Conservation (phyloP, 2,888 invertebrate genomes). For the Scaptomyza cyrtandrae region DNA sequence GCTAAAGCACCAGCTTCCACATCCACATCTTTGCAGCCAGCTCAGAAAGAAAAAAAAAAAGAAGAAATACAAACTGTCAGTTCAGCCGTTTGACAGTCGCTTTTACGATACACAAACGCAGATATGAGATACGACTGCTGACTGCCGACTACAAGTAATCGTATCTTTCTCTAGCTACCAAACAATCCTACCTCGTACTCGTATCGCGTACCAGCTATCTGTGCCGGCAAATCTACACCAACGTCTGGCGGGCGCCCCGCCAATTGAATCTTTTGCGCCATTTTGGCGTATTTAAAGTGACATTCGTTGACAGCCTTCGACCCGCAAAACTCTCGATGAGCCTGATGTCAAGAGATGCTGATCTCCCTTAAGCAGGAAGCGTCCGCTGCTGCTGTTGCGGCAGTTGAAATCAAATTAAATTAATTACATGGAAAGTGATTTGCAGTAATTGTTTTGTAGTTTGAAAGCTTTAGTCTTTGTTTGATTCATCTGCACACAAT, state of each 20-base stretch:
- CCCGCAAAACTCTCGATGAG: slow-evolving; percentile 37
- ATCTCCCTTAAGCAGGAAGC: slow-evolving; percentile 39
- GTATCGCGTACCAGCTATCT: slow-evolving; percentile 31
- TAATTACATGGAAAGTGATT: slow-evolving; percentile 68
- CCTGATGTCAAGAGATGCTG: slow-evolving; percentile 14
- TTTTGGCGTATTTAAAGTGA: slow-evolving; percentile 81
- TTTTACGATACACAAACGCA: slow-evolving; percentile 73
- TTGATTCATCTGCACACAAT: slow-evolving; percentile 1
- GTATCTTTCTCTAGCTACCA: slow-evolving; percentile 26
- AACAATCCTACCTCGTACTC: slow-evolving; percentile 11
- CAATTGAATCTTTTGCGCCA: slow-evolving; percentile 80
- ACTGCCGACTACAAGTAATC: slow-evolving; percentile 25
- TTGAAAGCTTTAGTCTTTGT: slow-evolving; percentile 17
- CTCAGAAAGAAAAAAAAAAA: slow-evolving; percentile 19
- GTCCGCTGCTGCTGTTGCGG: slow-evolving; percentile 4
- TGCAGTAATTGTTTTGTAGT: slow-evolving; percentile 69
- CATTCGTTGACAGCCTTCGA: slow-evolving; percentile 71
- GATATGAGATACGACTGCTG: slow-evolving; percentile 74
- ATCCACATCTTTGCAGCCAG: slow-evolving; percentile 21
- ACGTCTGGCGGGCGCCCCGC: slow-evolving; percentile 65
- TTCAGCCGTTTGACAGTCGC: slow-evolving; percentile 79
- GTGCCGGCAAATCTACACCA: slow-evolving; percentile 34
- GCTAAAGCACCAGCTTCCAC: slow-evolving; percentile 24
- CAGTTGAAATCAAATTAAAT: slow-evolving; percentile 58
- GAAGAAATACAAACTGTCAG: slow-evolving; percentile 72